Evolutionary conservation across 2,113 vertebrate genomes (phyloP).

Genomic region (Bagarius yarrelli): DNA sequence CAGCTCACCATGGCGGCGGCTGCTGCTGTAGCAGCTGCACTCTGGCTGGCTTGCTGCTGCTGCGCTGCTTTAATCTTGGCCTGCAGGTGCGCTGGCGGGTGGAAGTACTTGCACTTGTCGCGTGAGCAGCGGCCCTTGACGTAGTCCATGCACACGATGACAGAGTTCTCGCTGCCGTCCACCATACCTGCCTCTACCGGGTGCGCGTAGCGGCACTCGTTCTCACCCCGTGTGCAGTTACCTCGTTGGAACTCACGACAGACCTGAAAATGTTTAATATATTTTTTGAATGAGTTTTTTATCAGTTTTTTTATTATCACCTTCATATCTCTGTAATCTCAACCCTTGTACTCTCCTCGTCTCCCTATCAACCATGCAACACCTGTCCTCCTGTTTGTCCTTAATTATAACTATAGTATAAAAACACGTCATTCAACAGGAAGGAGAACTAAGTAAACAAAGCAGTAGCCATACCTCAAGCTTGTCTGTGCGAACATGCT

Average conservation of each 20-base stretch:
- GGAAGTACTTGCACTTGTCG: conserved; percentile 99
- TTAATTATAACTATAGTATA: too few relatives aligned
- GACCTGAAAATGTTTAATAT: conserved; percentile 77
- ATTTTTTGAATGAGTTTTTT: not conserved
- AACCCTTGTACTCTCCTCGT: too few relatives aligned
- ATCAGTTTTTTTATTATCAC: not conserved
- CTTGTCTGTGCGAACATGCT: conserved; percentile 92
- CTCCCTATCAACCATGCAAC: too few relatives aligned
- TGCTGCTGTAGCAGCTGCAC: conserved; percentile 75
- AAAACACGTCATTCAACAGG: too few relatives aligned
- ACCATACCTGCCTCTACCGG: conserved; percentile 93
- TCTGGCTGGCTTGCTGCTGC: conserved; percentile 95
- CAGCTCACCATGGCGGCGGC: conserved; percentile 82
- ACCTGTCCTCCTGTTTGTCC: too few relatives aligned
- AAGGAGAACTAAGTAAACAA: not conserved
- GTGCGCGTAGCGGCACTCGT: conserved; percentile 96
- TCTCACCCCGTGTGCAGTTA: conserved; percentile 97
- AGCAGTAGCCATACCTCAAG: conserved; percentile 81
- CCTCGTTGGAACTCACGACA: conserved; percentile 97
- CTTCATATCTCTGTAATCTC: not conserved
- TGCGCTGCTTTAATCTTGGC: conserved; percentile 96
- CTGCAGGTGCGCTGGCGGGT: conserved; percentile 96
- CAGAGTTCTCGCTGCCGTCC: conserved; percentile 95
- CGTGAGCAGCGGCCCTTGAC: conserved; percentile 96
- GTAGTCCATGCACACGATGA: conserved; percentile 99